phyloP scores from a whole-genome alignment of 2,888 invertebrate genomes.

The Deilephila elpenor region DNA sequence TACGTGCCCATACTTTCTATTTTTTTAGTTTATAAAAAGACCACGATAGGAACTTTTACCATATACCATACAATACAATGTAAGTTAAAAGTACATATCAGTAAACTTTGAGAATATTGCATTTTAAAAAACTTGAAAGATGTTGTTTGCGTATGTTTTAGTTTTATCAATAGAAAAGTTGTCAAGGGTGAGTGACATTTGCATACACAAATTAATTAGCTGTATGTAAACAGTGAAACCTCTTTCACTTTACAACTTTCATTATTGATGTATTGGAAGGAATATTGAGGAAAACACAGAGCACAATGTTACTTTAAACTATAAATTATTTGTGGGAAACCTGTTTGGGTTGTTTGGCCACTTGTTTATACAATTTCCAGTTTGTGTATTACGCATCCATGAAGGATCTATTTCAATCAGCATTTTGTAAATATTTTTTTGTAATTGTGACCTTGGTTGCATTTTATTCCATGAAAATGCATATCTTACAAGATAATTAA shows the following conservation, averaged over 20 bases:
- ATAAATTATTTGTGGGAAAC: background rate
- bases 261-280: background rate
- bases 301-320: background rate
- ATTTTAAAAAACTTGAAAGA: too few species aligned
- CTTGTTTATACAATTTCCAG: constrained; percentile 8
- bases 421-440: too few species aligned
- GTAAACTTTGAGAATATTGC: background rate
- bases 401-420: background rate
- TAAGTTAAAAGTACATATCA: background rate
- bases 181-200: background rate
- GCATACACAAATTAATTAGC: background rate
- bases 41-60: background rate
- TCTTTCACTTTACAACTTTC: background rate
- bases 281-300: background rate
- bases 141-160: too few species aligned
- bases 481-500: too few species aligned
- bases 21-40: background rate
- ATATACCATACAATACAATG: background rate
- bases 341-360: background rate
- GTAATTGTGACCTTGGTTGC: too few species aligned
- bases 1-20: constrained; percentile 1
- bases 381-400: background rate
- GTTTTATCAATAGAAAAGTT: background rate
- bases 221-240: constrained; percentile 12
- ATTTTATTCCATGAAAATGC: too few species aligned